Conservation (phyloP, 2,797 vertebrate genomes). For the Gymnodraco acuticeps region DNA sequence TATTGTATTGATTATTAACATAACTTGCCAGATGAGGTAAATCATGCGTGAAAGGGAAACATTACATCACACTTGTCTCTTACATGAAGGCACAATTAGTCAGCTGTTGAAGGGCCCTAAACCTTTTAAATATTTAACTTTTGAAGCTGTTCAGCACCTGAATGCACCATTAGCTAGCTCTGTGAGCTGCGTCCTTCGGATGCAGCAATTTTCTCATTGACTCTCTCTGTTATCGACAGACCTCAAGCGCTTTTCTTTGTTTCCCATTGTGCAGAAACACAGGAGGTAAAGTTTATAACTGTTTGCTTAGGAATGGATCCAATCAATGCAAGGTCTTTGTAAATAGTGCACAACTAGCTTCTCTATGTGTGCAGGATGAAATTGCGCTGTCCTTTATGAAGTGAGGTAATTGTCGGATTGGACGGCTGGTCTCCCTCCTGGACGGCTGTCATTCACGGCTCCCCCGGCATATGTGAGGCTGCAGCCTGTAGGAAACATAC, state of each 20-base stretch:
- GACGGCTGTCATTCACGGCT: conserved; percentile 74
- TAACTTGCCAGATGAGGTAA: neutral
- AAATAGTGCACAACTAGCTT: conserved; percentile 8
- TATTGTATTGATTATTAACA: too few species aligned
- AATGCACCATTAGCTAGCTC: conserved; percentile 31
- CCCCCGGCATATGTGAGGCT: conserved; percentile 65
- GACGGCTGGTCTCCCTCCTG: conserved; percentile 62
- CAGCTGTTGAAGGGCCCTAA: conserved; percentile 28
- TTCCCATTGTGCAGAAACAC: neutral
- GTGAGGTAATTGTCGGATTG: conserved; percentile 80
- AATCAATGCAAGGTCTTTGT: conserved; percentile 55
- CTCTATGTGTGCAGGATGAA: conserved; percentile 47
- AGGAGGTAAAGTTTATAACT: conserved; percentile 24
- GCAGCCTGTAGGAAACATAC: conserved; percentile 64
- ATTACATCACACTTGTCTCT: conserved; percentile 6
- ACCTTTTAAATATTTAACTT: conserved; percentile 43
- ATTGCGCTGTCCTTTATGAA: conserved; percentile 73
- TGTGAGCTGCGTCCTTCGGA: conserved; percentile 34
- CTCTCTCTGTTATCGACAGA: conserved; percentile 36
- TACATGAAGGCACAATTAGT: conserved; percentile 26
- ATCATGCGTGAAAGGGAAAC: neutral
- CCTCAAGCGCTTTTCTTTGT: neutral
- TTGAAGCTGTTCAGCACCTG: conserved; percentile 36
- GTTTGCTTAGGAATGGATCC: conserved; percentile 35
- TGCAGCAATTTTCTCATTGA: conserved; percentile 16